Base-by-base conservation (phyloP, 1,140 invertebrate genomes). In the Pseudomyrmex pallidus region DNA sequence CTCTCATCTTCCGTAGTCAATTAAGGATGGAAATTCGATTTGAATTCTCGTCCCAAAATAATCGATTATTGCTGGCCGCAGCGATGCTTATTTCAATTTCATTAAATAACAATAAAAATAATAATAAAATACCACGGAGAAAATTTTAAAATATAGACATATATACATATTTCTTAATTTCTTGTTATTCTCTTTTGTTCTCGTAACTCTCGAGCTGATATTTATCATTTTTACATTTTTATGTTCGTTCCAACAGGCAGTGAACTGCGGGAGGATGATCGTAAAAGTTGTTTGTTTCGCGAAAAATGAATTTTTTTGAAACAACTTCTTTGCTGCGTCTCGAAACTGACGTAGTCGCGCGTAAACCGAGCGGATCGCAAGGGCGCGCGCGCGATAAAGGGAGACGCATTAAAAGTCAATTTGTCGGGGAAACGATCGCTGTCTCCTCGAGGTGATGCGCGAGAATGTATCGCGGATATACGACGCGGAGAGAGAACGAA, bases 1-100 rank as follows among this genome's bases (percentile, higher is more conserved):
- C 74, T 82, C 59, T 82, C 73, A 66, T 64, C 61, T 56, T 76
- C 50, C 56, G 15, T 73, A 68, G 82, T 86, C 89, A 91, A 91
- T 91, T 90, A 90, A 82, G 82, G 86, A 91, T 89, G 89, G 86
- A 89, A 90, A 92, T 92, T 88, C 85, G 86, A 92, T 91, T 92
- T 85, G 87, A 72, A 83, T 85, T 83, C 78, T 78, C 62, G 48
- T 78, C 78, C 72, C 64, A 62, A 84, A 89, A 90, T 87, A 85
- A 87, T 88, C 89, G 88, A 89, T 90, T 89, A 85, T 64, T 52
- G 44, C 59, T 25, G 25, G 17, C 44, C 78, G 20, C 22, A 61
- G 54, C 50, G 57, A 25, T 44, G 68, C 67, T 82, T 66, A 70
- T 80, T 54, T 62, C 62, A 59, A 59, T 74, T 88, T 87, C 48